Evolutionary conservation across 1,140 invertebrate genomes (phyloP), one percentile per base, ranked within the genome.

Genomic region (Thaumatotibia leucotreta): DNA sequence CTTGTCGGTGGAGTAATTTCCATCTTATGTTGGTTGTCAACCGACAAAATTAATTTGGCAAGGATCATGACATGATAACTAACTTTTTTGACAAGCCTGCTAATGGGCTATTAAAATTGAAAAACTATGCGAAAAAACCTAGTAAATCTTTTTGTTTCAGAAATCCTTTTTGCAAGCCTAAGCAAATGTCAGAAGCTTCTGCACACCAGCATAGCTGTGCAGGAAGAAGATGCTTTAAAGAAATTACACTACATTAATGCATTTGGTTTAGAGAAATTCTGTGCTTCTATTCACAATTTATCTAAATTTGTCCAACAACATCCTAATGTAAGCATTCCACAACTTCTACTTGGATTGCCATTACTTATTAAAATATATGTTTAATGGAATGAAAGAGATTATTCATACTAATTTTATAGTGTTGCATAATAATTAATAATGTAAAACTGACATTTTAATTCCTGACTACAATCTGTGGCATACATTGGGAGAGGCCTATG

Each of bases 231-330:
- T 58, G 75, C 78, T 17, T 65, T 91, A 11, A 77, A 73, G 6
- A 88, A 69, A 70, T 61, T 89, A 20, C 87, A 89, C 65, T 89
- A 88, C 74, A 79, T 91, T 0, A 80, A 85, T 70, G 84, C 86
- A 61, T 81, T 89, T 78, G 88, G 88, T 2, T 66, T 88, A 5
- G 85, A 84, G 61, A 84, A 85, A 20, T 91, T 88, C 50, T 86
- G 82, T 76, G 77, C 82, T 6, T 76, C 83, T 31, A 74, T 91
- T 68, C 54, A 84, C 32, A 73, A 67, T 49, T 49, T 91, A 39
- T 74, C 79, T 11, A 75, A 72, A 27, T 77, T 82, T 58, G 63
- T 89, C 32, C 62, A 52, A 11, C 72, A 78, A 63, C 70, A 79
- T 71, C 76, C 75, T 64, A 78, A 86, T 67, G 88, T 90, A 81